These are phyloP conservation scores for Spodoptera litura DNA, from an alignment of 1,140 invertebrate species.

Conservation along the genomic window DNA sequence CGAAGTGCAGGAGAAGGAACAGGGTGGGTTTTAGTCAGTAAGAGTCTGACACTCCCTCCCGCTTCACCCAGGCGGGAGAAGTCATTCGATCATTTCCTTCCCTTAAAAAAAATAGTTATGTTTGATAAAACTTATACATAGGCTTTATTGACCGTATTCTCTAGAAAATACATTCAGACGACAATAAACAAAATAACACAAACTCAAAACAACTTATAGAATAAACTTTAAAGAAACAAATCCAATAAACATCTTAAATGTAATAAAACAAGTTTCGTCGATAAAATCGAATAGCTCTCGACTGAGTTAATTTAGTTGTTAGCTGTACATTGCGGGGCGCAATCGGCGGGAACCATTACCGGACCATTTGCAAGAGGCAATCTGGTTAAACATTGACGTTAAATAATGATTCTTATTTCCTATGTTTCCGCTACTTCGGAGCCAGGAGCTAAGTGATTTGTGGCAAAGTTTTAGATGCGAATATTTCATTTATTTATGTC, in stretches of 20 bases:
- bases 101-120: too few relatives aligned
- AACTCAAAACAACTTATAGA: background rate
- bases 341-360: slow-evolving; percentile 77
- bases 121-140: too few relatives aligned
- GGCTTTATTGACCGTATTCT: too few relatives aligned
- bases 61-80: too few relatives aligned
- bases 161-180: too few relatives aligned
- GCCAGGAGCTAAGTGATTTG: slow-evolving; percentile 31
- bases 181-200: too few relatives aligned
- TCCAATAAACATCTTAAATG: slow-evolving; percentile 1
- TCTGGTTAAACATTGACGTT: slow-evolving; percentile 81
- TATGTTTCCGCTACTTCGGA: slow-evolving; percentile 45
- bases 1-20: too few relatives aligned
- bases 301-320: slow-evolving; percentile 62
- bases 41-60: too few relatives aligned
- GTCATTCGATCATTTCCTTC: too few relatives aligned
- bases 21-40: too few relatives aligned
- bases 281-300: slow-evolving; percentile 59
- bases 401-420: slow-evolving; percentile 84
- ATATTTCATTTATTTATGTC: slow-evolving; percentile 15
- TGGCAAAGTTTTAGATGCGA: slow-evolving; percentile 9
- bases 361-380: slow-evolving; percentile 77
- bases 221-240: background rate
- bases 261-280: slow-evolving; percentile 23
- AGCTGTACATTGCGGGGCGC: slow-evolving; percentile 57